These are phyloP conservation scores for Chionoecetes opilio DNA, from an alignment of 1,140 invertebrate genomes.

Conservation along the genomic window DNA sequence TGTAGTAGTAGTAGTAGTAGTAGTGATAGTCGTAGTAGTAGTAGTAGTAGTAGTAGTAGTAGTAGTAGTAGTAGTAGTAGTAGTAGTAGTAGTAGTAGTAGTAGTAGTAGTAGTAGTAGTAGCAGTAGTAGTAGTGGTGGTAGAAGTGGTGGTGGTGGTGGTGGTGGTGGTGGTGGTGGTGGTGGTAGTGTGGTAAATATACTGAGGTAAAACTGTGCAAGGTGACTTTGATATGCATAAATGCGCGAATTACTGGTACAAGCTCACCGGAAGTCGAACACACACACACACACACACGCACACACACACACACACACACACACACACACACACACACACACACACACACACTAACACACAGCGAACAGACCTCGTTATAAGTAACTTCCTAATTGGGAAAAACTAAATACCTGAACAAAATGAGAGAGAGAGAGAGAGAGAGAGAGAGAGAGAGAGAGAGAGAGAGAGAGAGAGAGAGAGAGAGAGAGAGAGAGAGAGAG, in stretches of 20 bases:
- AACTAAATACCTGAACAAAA: constrained; percentile 23
- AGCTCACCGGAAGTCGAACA: neutral
- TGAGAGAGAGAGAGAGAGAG: constrained; percentile 14
- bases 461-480: constrained; percentile 57
- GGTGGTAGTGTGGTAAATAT: neutral
- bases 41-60: constrained; percentile 34
- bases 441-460: too few relatives aligned
- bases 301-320: constrained; percentile 60
- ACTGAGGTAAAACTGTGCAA: too few relatives aligned
- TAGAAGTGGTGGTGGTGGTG: neutral
- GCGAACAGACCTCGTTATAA: neutral
- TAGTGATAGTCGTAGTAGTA: neutral
- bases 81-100: constrained; percentile 34
- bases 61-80: constrained; percentile 32
- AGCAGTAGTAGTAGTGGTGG: constrained; percentile 4
- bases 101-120: neutral
- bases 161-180: too few relatives aligned
- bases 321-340: constrained; percentile 59
- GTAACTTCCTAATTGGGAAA: constrained; percentile 40
- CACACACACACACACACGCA: constrained; percentile 41
- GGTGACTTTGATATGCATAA: too few relatives aligned
- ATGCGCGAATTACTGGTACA: neutral
- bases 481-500: constrained; percentile 58
- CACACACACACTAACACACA: constrained; percentile 35
- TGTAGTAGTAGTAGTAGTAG: too few relatives aligned